phyloP scores from a whole-genome alignment of 35 echinoderm and acorn worm genomes.

The Anneissia japonica region DNA sequence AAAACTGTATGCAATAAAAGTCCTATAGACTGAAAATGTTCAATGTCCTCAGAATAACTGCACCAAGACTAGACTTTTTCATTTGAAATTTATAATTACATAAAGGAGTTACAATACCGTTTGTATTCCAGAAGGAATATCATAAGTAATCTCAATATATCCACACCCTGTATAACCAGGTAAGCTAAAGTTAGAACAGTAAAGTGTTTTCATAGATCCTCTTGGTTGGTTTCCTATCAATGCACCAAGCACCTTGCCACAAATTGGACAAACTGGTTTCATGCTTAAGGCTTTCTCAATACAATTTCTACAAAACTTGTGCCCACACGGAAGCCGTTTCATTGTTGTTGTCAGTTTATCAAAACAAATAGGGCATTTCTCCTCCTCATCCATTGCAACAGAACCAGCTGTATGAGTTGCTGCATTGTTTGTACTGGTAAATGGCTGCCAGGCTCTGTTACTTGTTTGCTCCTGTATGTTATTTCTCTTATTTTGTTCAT shows the following conservation, averaged over 20 bases:
- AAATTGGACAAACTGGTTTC: not conserved
- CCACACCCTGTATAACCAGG: not conserved
- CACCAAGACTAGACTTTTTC: too few species aligned
- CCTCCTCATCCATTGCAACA: not conserved
- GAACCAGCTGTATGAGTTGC: not conserved
- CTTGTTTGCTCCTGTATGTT: not conserved
- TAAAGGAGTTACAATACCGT: not conserved
- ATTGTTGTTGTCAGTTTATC: not conserved
- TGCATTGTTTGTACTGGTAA: too few species aligned
- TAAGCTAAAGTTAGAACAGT: not conserved
- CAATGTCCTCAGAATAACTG: too few species aligned
- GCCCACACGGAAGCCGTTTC: not conserved
- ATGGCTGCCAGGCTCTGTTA: too few species aligned
- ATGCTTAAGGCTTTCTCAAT: not conserved
- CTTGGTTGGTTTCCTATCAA: not conserved
- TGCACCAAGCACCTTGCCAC: not conserved
- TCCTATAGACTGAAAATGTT: too few species aligned
- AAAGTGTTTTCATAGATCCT: not conserved
- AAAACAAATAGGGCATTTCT: not conserved
- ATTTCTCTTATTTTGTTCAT: too few species aligned
- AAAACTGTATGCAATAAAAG: too few species aligned
- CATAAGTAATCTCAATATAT: not conserved
- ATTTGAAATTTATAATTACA: too few species aligned
- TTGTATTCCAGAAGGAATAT: constrained; percentile 4
- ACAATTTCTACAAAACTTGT: not conserved